Base-by-base conservation (phyloP, 2,888 invertebrate genomes). In the Panorpa germanica region DNA sequence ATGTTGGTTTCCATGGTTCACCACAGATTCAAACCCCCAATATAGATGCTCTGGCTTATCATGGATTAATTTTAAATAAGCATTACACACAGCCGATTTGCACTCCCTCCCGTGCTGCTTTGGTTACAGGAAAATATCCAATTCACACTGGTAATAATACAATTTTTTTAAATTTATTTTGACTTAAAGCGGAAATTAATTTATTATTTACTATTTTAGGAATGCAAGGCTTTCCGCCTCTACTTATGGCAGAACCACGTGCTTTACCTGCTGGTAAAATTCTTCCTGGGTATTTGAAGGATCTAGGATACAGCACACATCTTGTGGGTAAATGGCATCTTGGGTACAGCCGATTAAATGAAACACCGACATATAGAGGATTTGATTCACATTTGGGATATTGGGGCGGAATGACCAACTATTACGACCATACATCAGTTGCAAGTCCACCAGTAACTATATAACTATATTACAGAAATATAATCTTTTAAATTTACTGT, bases 291-390 rank as follows among this genome's bases (percentile, higher is more conserved):
- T 59, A 66, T 44, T 55, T 70, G 33, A 58, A 59, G 41, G 64
- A 73, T 37, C 57, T 81, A 31, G 83, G 81, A 1, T 91, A 90
- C 52, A 52, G 58, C 5, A 85, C 85, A 0, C 74, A 82, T 48
- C 61, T 83, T 16, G 65, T 91, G 7, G 91, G 91, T 13, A 91
- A 91, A 58, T 91, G 90, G 90, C 77, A 81, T 48, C 63, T 90
- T 34, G 90, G 90, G 2, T 81, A 73, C 58, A 73, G 69, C 37
- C 59, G 62, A 3, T 40, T 42, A 28, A 53, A 59, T 36, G 70
- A 67, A 45, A 67, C 76, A 5, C 85, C 85, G 2, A 65, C 65
- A 0, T 53, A 55, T 35, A 61, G 83, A 19, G 85, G 85, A 4
- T 91, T 81, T 44, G 72, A 81, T 40, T 61, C 67, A 4, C 82